These are phyloP conservation scores for Mormyrus lacerda DNA, from an alignment of 2,113 vertebrate species.

Conservation along the genomic window DNA sequence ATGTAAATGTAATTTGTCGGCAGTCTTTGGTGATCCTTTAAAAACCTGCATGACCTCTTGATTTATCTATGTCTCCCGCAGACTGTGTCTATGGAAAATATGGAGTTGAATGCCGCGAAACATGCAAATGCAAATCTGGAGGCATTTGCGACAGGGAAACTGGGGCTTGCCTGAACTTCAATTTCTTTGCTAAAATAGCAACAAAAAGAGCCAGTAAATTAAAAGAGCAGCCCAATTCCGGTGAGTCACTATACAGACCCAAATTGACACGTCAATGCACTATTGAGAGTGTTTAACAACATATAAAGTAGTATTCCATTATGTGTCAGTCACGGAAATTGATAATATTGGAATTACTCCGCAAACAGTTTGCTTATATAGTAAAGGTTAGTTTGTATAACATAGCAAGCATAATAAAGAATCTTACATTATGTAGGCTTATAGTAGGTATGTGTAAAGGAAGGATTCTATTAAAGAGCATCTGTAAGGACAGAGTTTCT, in stretches of 20 bases:
- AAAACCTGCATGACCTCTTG: neutral
- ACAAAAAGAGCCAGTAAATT: slow-evolving; percentile 56
- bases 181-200: slow-evolving; percentile 73
- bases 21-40: neutral
- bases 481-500: neutral
- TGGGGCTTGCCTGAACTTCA: slow-evolving; percentile 80
- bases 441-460: neutral
- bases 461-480: neutral
- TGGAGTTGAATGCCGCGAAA: slow-evolving; percentile 82
- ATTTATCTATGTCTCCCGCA: slow-evolving; percentile 38
- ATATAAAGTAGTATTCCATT: neutral
- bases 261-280: neutral
- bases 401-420: neutral
- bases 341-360: neutral
- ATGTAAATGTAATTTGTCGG: neutral
- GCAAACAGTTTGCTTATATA: neutral
- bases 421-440: neutral
- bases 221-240: slow-evolving; percentile 60
- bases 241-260: slow-evolving; percentile 49
- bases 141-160: slow-evolving; percentile 87
- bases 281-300: neutral
- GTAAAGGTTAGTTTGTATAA: neutral
- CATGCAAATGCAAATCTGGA: slow-evolving; percentile 77
- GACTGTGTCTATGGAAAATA: slow-evolving; percentile 89
- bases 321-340: neutral